Conservation (phyloP, 2,888 invertebrate species). For the Lampropteryx suffumata region DNA sequence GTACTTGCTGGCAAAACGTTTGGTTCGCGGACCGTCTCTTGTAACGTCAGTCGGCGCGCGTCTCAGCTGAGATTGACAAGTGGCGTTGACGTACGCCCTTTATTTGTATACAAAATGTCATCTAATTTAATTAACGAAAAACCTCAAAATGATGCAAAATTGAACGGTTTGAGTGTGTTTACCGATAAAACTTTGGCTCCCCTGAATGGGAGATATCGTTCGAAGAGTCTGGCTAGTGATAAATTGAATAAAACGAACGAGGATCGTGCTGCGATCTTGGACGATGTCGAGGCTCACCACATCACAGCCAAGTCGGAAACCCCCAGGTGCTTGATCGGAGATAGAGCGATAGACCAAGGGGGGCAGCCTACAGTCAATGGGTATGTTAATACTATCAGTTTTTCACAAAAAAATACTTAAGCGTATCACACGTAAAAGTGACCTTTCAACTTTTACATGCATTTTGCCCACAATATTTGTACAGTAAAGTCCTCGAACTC, state of each 20-base stretch:
- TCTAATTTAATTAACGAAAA: conserved; percentile 69
- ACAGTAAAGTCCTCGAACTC: too few relatives aligned
- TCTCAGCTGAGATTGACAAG: conserved; percentile 65
- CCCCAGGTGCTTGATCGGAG: conserved; percentile 69
- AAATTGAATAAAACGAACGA: conserved; percentile 73
- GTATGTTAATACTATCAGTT: conserved; percentile 47
- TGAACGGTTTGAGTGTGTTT: conserved; percentile 70
- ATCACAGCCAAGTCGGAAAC: conserved; percentile 69
- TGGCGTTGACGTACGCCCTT: conserved; percentile 55
- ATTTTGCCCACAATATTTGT: not conserved
- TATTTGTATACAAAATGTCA: conserved; percentile 69
- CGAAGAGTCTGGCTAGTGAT: conserved; percentile 78
- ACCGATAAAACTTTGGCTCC: conserved; percentile 68
- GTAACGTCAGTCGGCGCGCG: conserved; percentile 62
- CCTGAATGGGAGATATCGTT: conserved; percentile 66
- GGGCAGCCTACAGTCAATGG: conserved; percentile 52
- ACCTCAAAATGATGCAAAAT: conserved; percentile 65
- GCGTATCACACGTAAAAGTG: too few relatives aligned
- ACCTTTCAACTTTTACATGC: not conserved
- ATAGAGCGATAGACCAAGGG: conserved; percentile 59
- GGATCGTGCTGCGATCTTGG: conserved; percentile 73
- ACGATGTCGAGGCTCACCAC: conserved; percentile 72
- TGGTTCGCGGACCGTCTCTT: conserved; percentile 51
- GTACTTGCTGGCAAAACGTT: conserved; percentile 63
- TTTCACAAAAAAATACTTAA: conserved; percentile 1